Evolutionary conservation across 2,888 invertebrate genomes (phyloP), one percentile per base, ranked within the genome.

Genomic region (Uloborus plumipes): DNA sequence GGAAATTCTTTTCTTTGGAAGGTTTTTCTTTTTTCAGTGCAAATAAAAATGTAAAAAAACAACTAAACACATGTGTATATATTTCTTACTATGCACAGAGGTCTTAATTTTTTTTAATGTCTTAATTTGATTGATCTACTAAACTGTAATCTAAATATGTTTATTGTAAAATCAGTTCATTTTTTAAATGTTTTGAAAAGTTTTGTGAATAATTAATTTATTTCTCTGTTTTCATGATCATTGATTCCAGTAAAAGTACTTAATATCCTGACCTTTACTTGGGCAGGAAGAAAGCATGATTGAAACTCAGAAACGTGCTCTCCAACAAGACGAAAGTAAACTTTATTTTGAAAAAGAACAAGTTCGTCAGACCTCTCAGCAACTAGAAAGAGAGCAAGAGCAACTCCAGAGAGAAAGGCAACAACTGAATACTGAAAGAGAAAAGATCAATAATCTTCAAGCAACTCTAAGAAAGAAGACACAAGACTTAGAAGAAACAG

Each of bases 401-500:
- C 20, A 58, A 7, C 15, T 84, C 3, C 59, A 64, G 16, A 59
- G 55, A 67, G 84, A 84, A 22, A 78, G 55, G 39, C 65, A 67
- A 16, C 51, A 78, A 53, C 39, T 82, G 4, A 71, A 66, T 13
- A 51, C 51, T 18, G 82, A 84, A 67, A 71, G 62, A 49, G 26
- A 74, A 31, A 74, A 53, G 26, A n/a, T 81, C 18, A 64, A 69
- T 73, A 77, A 81, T 47, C 62, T 70, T 18, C 72, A 39, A 51
- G 58, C 65, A 22, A 72, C 67, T 14, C 9, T 84, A 4, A 81
- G 69, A 58, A 76, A 73, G 69, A 75, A 58, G 70, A 51, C 69
- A 22, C 62, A 72, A 58, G 80, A 84, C 69, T 47, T 80, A 49
- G 84, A 84, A 72, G 66, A 76, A 20, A 62, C 81, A 59, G 22